phyloP scores from a whole-genome alignment of 2,888 invertebrate genomes.

The Osmoderma eremita region DNA sequence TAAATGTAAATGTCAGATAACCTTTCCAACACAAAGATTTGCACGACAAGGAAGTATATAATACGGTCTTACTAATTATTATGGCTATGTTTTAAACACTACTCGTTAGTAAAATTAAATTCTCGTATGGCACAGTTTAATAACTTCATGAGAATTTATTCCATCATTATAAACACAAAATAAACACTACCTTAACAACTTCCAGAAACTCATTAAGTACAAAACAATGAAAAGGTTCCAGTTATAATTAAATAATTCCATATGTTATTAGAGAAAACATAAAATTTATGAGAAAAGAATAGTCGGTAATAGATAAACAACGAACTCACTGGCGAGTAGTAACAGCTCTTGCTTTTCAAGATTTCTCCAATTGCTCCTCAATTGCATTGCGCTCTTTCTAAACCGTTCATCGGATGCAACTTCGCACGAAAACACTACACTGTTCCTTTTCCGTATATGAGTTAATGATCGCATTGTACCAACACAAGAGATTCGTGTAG shows the following conservation, averaged over 20 bases:
- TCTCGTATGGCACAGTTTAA: too few species aligned
- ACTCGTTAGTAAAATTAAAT: too few species aligned
- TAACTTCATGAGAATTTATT: too few species aligned
- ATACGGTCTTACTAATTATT: too few species aligned
- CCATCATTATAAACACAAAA: too few species aligned
- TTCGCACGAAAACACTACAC: conserved; percentile 30
- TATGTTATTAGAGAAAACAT: conserved; percentile 14
- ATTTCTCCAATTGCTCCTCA: conserved; percentile 34
- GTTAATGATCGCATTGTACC: conserved; percentile 34
- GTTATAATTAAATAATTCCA: background rate
- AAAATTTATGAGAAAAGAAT: conserved; percentile 5
- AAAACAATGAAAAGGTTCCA: background rate
- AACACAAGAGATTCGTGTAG: conserved; percentile 13
- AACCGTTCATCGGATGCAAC: conserved; percentile 28
- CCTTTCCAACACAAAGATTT: too few species aligned
- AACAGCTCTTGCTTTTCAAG: conserved; percentile 18
- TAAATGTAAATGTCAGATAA: too few species aligned
- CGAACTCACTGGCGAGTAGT: conserved; percentile 8
- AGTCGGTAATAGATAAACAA: conserved; percentile 1
- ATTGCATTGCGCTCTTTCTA: conserved; percentile 32
- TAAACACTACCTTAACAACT: background rate
- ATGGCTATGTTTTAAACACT: too few species aligned
- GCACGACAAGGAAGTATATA: too few species aligned
- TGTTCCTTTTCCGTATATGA: conserved; percentile 35
- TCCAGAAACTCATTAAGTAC: background rate